Conservation (phyloP, 2,113 vertebrate species). For the Hydrochoerus hydrochaeris region DNA sequence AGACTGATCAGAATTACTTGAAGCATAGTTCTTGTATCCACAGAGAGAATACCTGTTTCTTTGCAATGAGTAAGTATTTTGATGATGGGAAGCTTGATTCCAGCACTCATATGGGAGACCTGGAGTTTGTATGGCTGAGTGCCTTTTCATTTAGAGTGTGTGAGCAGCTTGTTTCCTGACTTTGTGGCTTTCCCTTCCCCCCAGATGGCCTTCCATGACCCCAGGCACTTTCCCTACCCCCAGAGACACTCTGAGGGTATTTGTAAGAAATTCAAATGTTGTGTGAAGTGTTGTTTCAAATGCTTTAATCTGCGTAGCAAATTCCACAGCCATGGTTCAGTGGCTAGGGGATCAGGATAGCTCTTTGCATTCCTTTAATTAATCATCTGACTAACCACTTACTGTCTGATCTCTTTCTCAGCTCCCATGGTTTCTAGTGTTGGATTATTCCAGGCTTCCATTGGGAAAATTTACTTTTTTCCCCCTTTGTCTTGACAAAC, state of each 20-base stretch:
- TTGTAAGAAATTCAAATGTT: background rate
- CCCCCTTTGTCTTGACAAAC: background rate
- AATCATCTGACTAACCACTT: background rate
- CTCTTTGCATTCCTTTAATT: background rate
- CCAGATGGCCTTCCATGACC: background rate
- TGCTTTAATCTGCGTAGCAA: background rate
- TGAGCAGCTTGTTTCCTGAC: background rate
- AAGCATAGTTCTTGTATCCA: background rate
- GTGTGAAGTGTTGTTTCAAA: background rate
- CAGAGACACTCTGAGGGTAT: background rate
- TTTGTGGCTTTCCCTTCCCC: background rate
- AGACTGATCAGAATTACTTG: background rate
- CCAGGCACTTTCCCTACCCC: background rate
- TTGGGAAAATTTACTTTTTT: background rate
- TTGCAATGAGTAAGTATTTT: background rate
- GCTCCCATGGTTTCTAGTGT: constrained; percentile 19
- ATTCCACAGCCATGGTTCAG: background rate
- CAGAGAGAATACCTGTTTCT: background rate
- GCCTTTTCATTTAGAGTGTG: background rate
- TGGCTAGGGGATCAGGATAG: background rate
- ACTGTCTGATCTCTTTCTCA: background rate
- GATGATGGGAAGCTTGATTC: background rate
- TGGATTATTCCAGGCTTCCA: constrained; percentile 23
- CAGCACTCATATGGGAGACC: background rate
- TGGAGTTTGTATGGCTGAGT: background rate